Conservation (phyloP, 2,113 vertebrate species). For the Brachionichthys hirsutus region DNA sequence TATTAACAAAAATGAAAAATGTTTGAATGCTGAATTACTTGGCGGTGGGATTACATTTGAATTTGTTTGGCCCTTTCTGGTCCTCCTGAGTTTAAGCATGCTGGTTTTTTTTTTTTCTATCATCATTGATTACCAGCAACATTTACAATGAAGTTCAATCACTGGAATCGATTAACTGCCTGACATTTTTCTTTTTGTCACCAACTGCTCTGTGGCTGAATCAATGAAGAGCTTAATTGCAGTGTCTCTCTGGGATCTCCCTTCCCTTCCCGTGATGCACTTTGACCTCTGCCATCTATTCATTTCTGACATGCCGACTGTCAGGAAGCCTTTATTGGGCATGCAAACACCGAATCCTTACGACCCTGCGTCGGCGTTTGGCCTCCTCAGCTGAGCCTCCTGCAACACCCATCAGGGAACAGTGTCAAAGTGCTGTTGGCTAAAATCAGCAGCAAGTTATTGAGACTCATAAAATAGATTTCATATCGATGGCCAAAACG, state of each 20-base stretch:
- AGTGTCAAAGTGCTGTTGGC: neutral
- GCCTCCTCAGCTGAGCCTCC: neutral
- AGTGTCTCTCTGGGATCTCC: constrained; percentile 39
- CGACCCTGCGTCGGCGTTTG: constrained; percentile 48
- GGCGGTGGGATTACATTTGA: constrained; percentile 12
- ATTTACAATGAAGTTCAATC: constrained; percentile 15
- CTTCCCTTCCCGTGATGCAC: constrained; percentile 42
- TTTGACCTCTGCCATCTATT: constrained; percentile 49
- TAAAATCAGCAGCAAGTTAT: neutral
- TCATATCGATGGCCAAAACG: too few species aligned
- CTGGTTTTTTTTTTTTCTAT: too few species aligned
- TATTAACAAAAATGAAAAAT: neutral
- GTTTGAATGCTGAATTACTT: constrained; percentile 15
- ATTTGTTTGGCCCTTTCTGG: constrained; percentile 43
- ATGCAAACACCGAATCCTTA: constrained; percentile 45
- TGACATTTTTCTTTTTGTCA: constrained; percentile 29
- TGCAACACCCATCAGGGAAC: neutral
- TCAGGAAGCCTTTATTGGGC: constrained; percentile 51
- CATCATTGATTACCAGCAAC: constrained; percentile 49
- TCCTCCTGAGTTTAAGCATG: constrained; percentile 43
- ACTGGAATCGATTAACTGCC: constrained; percentile 51
- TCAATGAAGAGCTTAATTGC: constrained; percentile 61
- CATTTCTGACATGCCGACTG: constrained; percentile 50
- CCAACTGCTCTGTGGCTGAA: constrained; percentile 61
- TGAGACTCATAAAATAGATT: too few species aligned